Base-by-base conservation (phyloP, 2,888 invertebrate species). In the Diaphora mendica region DNA sequence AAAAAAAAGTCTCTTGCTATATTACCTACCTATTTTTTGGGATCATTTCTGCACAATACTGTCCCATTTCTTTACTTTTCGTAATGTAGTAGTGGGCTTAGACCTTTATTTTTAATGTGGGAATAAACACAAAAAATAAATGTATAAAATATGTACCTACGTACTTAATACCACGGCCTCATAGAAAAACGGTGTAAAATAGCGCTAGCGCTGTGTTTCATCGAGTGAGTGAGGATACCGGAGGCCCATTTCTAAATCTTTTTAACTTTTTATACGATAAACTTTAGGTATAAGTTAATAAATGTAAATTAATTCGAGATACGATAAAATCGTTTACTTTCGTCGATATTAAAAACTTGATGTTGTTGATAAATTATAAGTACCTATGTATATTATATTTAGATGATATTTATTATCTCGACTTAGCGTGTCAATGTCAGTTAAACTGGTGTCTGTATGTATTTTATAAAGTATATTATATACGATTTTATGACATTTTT, bases 401-500 rank as follows among this genome's bases (percentile, higher is more conserved):
- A 26, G 30, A 62, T 62, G 17, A 62, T 62, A 62, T 62, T 30
- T 62, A 62, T 30, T 13, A 62, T 8, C 30, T 62, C 5, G 17
- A 62, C 62, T 30, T 62, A 17, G 30, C 1, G 55, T 39, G 68
- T 35, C 55, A 23, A 65, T 65, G 35, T 66, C 71, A 39, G 39
- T 59, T 59, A 35, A 65, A 71, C 20, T 67, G n/a, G n/a, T n/a
- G n/a, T n/a, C n/a, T n/a, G n/a, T n/a, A n/a, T n/a, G 71, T 62
- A 67, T 72, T 72, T 67, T 62, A 64, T 44, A 39, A 33, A 55
- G 26, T 65, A 65, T 66, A 71, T 35, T 65, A 65, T 66, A 71
- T 35, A 20, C 30, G 23, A 65, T 39, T 65, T 39, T 71, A 20
- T 64, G 39, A 13, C 39, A 35, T 48, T 72, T 68, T 44, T 72